Percentiles rank a stretch among this genome's conserved stretches.
Evolutionary conservation across 2,113 vertebrate genomes (phyloP).

Genomic region (Peromyscus californicus): DNA sequence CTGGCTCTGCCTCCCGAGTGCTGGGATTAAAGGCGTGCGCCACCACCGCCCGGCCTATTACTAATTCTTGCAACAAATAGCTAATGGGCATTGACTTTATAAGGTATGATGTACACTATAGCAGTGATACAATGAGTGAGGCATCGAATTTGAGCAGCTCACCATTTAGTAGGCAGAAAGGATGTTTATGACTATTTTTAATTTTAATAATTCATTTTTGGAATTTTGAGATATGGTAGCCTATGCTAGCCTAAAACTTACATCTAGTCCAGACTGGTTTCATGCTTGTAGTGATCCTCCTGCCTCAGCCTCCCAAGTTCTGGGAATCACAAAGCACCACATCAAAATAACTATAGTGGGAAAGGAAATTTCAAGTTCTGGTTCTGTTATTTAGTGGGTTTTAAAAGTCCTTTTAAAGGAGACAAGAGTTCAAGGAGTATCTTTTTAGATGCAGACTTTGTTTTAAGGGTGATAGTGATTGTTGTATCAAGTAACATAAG

Average conservation of each 20-base stretch:
- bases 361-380: background rate
- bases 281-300: background rate
- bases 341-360: background rate
- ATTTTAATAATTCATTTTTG: background rate
- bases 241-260: background rate
- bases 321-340: background rate
- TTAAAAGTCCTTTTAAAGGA: constrained; percentile 27
- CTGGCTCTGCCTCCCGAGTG: too few species aligned
- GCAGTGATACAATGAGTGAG: background rate
- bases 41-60: too few species aligned
- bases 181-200: background rate
- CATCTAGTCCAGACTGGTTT: background rate
- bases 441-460: background rate
- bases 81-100: background rate
- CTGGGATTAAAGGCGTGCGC: too few species aligned
- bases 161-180: background rate
- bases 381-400: background rate
- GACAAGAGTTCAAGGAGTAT: background rate
- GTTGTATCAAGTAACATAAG: background rate
- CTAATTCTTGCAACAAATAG: constrained; percentile 39
- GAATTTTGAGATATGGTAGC: background rate
- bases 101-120: background rate
- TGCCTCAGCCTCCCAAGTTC: background rate
- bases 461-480: constrained; percentile 6
- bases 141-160: background rate